phyloP scores from a whole-genome alignment of 2,113 vertebrate species.

The Octodon degus region DNA sequence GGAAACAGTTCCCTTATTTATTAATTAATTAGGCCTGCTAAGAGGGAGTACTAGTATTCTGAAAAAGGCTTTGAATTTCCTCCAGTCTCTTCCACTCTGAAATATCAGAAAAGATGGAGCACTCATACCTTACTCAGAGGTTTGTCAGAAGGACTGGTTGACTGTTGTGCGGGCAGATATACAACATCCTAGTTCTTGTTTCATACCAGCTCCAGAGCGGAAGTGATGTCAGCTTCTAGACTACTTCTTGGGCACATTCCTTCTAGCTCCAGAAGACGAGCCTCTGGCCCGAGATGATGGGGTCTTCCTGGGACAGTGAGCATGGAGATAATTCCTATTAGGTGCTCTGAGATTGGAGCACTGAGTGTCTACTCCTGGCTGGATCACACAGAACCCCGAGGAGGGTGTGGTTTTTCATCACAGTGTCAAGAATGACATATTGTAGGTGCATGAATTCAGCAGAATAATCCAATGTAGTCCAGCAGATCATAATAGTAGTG shows the following conservation, averaged over 20 bases:
- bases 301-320: neutral
- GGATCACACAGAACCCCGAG: slow-evolving; percentile 47
- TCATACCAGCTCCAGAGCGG: neutral
- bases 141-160: slow-evolving; percentile 28
- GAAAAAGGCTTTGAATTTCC: slow-evolving; percentile 3
- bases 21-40: slow-evolving; percentile 46
- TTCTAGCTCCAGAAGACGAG: neutral
- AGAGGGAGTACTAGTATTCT: neutral
- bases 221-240: neutral
- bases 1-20: neutral
- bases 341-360: slow-evolving; percentile 7
- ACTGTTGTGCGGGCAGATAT: neutral
- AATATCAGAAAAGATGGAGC: neutral
- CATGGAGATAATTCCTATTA: slow-evolving; percentile 23
- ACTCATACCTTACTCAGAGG: neutral
- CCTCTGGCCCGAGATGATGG: neutral
- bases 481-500: too few relatives aligned
- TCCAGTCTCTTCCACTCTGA: neutral
- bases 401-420: slow-evolving; percentile 66
- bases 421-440: neutral
- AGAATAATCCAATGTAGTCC: too few relatives aligned
- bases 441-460: neutral
- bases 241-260: neutral
- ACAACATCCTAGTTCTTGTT: neutral
- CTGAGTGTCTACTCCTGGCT: slow-evolving; percentile 47